A percentile compares a stretch with the other conserved stretches of the same genome.
Evolutionary conservation across 2,113 vertebrate species (phyloP).

Genomic region (Apistogramma diplotaenia): DNA sequence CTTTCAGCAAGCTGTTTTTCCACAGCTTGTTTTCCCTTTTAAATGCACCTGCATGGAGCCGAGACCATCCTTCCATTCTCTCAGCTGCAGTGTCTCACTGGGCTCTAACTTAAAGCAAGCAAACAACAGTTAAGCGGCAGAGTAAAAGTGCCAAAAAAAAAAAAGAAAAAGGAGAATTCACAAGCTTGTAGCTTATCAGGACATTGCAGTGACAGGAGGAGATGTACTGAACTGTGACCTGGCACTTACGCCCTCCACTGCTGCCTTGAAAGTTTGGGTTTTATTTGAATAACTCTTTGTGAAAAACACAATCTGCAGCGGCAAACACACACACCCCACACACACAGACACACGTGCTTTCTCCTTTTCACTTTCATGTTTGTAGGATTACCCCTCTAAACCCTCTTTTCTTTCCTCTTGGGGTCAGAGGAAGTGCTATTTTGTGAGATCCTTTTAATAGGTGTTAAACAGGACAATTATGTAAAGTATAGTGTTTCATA

Average conservation of each 20-base stretch:
- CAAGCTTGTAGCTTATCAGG: conserved; percentile 42
- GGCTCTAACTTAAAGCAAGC: not conserved
- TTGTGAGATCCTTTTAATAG: not conserved
- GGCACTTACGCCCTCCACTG: conserved; percentile 3
- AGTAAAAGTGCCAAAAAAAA: not conserved
- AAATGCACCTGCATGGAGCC: not conserved
- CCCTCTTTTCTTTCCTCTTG: not conserved
- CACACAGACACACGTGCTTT: not conserved
- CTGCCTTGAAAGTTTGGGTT: conserved; percentile 18
- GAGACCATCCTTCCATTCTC: conserved; percentile 5
- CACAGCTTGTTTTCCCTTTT: conserved; percentile 4
- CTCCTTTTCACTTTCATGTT: not conserved
- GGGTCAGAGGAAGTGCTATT: not conserved
- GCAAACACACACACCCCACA: not conserved
- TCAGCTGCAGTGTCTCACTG: not conserved
- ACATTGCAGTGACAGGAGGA: conserved; percentile 24
- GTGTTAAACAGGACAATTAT: conserved; percentile 29
- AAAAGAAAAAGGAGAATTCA: not conserved
- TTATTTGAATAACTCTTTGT: not conserved
- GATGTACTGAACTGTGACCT: conserved; percentile 38
- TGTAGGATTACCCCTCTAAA: not conserved
- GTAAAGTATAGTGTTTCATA: conserved; percentile 13
- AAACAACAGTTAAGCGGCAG: conserved; percentile 16
- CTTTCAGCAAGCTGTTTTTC: conserved; percentile 16
- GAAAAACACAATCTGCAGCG: not conserved